Conservation (phyloP, 2,888 invertebrate species). For the Drosophila tanythrix region DNA sequence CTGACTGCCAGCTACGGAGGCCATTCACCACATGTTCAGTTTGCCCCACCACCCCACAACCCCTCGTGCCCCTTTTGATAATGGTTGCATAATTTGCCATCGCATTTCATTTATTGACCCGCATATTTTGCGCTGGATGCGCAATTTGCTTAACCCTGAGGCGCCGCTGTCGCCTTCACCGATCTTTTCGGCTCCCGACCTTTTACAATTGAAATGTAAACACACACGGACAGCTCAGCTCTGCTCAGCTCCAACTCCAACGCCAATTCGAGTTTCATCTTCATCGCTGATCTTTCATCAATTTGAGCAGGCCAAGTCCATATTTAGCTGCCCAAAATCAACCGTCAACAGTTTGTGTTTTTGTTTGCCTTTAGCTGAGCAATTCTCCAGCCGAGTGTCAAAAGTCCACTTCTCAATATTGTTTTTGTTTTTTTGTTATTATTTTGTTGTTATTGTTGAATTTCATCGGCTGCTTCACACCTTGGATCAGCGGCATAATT, state of each 20-base stretch:
- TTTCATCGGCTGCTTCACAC: constrained; percentile 36
- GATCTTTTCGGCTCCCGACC: constrained; percentile 44
- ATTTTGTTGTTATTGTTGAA: constrained; percentile 19
- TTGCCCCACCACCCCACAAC: background rate
- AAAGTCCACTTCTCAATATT: constrained; percentile 37
- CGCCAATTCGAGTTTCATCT: background rate
- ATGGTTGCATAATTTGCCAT: constrained; percentile 67
- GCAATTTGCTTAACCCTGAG: constrained; percentile 67
- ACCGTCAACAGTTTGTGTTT: constrained; percentile 38
- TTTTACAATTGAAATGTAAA: constrained; percentile 79
- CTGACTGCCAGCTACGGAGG: constrained; percentile 11
- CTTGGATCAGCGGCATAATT: constrained; percentile 46
- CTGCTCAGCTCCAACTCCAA: background rate
- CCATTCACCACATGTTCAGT: constrained; percentile 25
- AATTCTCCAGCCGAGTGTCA: constrained; percentile 50
- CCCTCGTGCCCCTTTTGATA: constrained; percentile 9
- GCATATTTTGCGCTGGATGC: constrained; percentile 61
- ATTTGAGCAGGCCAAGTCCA: constrained; percentile 31
- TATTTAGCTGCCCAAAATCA: constrained; percentile 20
- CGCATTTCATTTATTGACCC: constrained; percentile 75
- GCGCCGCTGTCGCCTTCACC: constrained; percentile 54
- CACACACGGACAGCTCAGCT: constrained; percentile 26
- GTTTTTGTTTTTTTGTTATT: constrained; percentile 9
- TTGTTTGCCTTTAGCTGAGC: constrained; percentile 49
- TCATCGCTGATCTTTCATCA: constrained; percentile 25